phyloP scores from a whole-genome alignment of 2,888 invertebrate genomes.

The Nephrotoma flavescens region DNA sequence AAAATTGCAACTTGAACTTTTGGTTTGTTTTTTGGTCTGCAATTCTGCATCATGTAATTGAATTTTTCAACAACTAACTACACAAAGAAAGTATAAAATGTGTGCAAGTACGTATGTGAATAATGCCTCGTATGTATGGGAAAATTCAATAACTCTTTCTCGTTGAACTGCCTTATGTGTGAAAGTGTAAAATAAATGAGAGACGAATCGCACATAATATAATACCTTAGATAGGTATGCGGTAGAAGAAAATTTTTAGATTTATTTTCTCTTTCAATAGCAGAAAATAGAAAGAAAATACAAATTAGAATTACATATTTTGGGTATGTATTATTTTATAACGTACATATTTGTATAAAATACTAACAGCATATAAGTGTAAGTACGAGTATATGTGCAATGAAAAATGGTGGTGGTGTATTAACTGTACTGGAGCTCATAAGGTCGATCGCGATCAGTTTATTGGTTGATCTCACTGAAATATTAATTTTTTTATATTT shows the following conservation, averaged over 20 bases:
- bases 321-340: background rate
- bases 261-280: background rate
- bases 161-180: background rate
- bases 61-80: background rate
- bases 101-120: background rate
- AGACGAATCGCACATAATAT: background rate
- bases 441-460: too few species aligned
- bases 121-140: background rate
- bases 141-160: background rate
- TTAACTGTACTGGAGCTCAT: too few species aligned
- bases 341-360: background rate
- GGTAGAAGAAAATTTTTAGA: background rate
- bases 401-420: too few species aligned
- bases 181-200: background rate
- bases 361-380: too few species aligned
- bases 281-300: background rate
- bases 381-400: too few species aligned
- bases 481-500: too few species aligned
- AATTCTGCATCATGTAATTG: background rate
- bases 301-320: background rate
- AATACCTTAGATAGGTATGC: background rate
- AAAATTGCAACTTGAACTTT: background rate
- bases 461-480: too few species aligned
- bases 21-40: background rate
- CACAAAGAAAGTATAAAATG: background rate